These are phyloP conservation scores for Pseudochirops cupreus DNA, from an alignment of 2,797 vertebrate genomes.

Conservation along the genomic window DNA sequence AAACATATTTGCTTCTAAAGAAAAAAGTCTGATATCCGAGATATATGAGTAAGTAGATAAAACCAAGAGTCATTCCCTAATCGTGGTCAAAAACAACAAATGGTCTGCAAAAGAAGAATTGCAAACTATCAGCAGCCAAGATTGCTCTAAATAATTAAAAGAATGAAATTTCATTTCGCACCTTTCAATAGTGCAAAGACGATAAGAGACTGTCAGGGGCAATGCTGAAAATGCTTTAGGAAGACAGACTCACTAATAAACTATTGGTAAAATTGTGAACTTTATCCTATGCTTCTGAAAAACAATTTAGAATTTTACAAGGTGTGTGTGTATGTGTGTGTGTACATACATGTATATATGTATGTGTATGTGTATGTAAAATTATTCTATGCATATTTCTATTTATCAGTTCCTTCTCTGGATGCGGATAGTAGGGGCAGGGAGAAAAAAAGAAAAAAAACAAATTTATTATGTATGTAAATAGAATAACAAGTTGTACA, in stretches of 20 bases:
- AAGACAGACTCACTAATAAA: neutral
- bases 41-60: neutral
- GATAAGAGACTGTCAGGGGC: neutral
- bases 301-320: neutral
- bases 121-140: neutral
- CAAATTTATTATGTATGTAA: neutral
- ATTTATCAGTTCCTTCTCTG: neutral
- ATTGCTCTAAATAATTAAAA: neutral
- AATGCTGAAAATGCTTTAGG: neutral
- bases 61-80: neutral
- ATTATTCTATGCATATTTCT: neutral
- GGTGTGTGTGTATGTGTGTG: too few relatives aligned
- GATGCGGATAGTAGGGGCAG: neutral
- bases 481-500: neutral
- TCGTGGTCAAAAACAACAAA: neutral
- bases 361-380: neutral
- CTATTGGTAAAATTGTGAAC: neutral
- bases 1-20: neutral
- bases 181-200: neutral
- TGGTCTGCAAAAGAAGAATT: neutral
- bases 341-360: too few relatives aligned
- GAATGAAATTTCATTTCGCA: neutral
- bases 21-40: neutral
- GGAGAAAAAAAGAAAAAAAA: neutral
- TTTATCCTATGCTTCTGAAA: neutral